Base-by-base conservation (phyloP, 1,140 invertebrate species). In the Drosophila persimilis region DNA sequence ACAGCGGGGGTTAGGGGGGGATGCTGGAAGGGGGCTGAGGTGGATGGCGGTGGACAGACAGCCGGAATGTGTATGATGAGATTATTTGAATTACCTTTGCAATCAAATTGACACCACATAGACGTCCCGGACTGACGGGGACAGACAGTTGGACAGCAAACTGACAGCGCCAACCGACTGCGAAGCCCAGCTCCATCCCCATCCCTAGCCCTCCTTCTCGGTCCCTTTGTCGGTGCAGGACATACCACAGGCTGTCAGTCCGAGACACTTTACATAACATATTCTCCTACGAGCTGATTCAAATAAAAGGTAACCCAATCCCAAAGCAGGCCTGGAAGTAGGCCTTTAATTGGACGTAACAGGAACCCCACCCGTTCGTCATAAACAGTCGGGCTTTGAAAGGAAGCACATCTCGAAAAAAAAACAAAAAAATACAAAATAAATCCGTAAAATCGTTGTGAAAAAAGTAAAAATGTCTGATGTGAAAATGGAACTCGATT, bases 71-170 rank as follows among this genome's bases (percentile, higher is more conserved):
- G 59, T 77, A 77, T 83, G 75, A 83, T 84, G 80, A 84, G 80
- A 84, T 84, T 84, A 84, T 84, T 84, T 78, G 80, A 84, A 84
- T 84, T 84, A 84, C 80, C 71, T 84, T 79, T 84, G 80, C 80
- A 84, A 84, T 84, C 80, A 84, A 84, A 84, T 84, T 84, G 80
- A 84, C 80, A 84, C 80, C 80, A 72, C 75, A 76, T 79, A 83
- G 70, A 83, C 74, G 53, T 59, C 56, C 77, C n/a, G 56, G 67
- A 80, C 77, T 44, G 65, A 58, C 48, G 22, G 45, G 71, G 76
- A 74, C 60, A 70, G 77, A 64, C 70, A 63, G 70, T 56, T 53
- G 24, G 70, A 60, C 55, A 66, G 77, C 60, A 71, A 79, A 52
- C 54, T 63, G 76, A 70, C 55, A 70, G 56, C 26, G 54, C 45